Base-by-base conservation (phyloP, 92 coral and sea anemone genomes). In the Zoanthus gigantus region DNA sequence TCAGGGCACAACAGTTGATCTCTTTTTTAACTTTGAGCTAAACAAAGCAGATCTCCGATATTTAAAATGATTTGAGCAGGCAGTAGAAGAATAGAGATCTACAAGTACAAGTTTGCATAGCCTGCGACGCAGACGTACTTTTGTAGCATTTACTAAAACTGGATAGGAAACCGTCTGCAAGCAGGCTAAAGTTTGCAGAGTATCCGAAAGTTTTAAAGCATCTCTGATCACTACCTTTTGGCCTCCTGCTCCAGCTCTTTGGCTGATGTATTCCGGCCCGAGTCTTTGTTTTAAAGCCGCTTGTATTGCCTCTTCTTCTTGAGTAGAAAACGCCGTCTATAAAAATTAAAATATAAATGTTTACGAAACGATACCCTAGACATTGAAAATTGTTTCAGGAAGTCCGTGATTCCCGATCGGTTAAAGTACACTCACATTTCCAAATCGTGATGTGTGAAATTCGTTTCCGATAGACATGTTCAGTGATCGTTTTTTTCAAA, bases 191-290 rank as follows among this genome's bases (percentile, higher is more conserved):
- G 42, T 37, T 37, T 37, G 42, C 42, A 37, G 42, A 37, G 42
- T 37, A 37, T 37, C 2, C 42, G 2, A 4, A 37, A 12, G 37
- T 18, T 75, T 34, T 23, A 67, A 11, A 15, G 31, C 30, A 37
- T 37, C 5, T 8, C 7, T 15, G 23, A 14, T 29, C 34, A 3
- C 2, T 85, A 94, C 98, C 92, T 95, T 95, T 83, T 95, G 98
- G 9, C 98, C 98, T 7, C 92, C 93, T 0, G 96, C 98, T 56
- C 98, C 98, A 11, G 98, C 90, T 90, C 98, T 88, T 81, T 91
- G 94, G 42, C 98, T 95, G 56, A 95, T 95, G 72, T 95, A 95
- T 72, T 95, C 98, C 29, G 98, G 98, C 29, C 98, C 98, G 77
- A 95, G 96, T 82, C 91, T 95, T 79, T 95, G 91, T 8, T 88